Conservation (phyloP, 2,113 vertebrate species). For the Euleptes europaea region DNA sequence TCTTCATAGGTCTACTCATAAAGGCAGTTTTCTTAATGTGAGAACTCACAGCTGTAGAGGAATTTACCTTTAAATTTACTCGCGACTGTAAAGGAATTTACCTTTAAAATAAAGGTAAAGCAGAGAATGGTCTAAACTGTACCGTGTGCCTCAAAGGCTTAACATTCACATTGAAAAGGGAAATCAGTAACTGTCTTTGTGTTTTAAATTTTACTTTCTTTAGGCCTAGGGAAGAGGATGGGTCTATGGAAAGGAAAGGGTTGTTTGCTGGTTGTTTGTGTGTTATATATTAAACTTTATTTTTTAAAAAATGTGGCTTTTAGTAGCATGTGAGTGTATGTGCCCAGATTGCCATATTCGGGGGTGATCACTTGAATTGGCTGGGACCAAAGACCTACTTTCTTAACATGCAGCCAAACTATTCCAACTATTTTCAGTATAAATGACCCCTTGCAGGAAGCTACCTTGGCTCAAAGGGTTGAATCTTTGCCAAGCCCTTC, state of each 20-base stretch:
- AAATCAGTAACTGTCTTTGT: background rate
- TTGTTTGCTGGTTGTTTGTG: too few species aligned
- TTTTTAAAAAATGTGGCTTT: background rate
- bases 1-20: too few species aligned
- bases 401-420: background rate
- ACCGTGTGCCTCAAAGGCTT: background rate
- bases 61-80: too few species aligned
- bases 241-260: too few species aligned
- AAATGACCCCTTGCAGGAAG: background rate
- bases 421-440: background rate
- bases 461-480: background rate
- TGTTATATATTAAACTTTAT: too few species aligned
- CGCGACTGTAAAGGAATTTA: too few species aligned
- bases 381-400: background rate
- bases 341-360: background rate
- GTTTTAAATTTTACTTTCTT: background rate
- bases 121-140: background rate
- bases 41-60: background rate
- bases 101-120: background rate
- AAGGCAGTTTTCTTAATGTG: background rate
- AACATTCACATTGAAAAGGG: background rate
- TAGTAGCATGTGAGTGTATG: background rate
- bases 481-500: background rate
- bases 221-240: too few species aligned
- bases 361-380: background rate